A percentile compares a stretch with the other conserved stretches of the same genome.
These are phyloP conservation scores for Ischnura elegans DNA, from an alignment of 2,888 invertebrate genomes.

Conservation along the genomic window DNA sequence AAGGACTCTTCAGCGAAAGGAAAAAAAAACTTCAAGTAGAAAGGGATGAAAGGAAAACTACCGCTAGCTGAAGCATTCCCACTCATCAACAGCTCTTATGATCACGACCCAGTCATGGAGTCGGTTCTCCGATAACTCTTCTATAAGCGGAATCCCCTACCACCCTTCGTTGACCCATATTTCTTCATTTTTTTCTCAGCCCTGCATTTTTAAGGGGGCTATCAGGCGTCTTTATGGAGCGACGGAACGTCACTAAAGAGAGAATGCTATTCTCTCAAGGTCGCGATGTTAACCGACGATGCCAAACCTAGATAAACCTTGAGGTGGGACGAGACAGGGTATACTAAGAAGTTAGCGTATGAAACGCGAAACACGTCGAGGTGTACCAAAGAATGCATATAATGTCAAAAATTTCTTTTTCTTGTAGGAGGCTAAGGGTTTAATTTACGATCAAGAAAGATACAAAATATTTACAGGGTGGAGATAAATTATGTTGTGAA, in stretches of 20 bases:
- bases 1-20: not conserved
- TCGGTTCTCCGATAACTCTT: not conserved
- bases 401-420: no score
- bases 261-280: constrained; percentile 13
- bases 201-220: not conserved
- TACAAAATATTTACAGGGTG: no score
- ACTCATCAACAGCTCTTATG: not conserved
- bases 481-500: no score
- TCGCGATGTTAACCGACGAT: not conserved
- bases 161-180: not conserved
- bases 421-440: no score
- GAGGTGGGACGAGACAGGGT: not conserved
- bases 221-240: constrained; percentile 28
- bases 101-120: not conserved
- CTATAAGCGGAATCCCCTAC: not conserved
- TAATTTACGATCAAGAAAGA: no score
- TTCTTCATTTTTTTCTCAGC: not conserved
- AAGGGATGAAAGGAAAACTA: constrained; percentile 26
- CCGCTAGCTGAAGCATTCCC: not conserved
- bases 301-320: not conserved
- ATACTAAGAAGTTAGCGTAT: no score
- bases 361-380: no score
- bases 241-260: constrained; percentile 39
- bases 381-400: no score
- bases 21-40: constrained; percentile 33